Evolutionary conservation across 2,797 vertebrate species (phyloP).

Genomic region (Schizothorax lantsangensis): DNA sequence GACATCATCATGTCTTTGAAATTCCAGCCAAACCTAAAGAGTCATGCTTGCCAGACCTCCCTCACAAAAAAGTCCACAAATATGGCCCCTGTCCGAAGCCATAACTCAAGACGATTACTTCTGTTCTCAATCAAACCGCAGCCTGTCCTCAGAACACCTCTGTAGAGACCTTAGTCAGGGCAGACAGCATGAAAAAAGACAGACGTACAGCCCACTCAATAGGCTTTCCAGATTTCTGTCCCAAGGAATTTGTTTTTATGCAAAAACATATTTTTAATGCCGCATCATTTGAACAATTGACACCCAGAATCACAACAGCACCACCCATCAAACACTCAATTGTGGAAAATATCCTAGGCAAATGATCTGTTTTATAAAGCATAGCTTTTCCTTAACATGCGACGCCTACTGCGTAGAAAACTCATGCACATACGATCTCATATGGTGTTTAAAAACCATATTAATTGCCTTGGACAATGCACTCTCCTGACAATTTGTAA

Average conservation of each 20-base stretch:
- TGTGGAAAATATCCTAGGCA: neutral
- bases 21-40: constrained; percentile 16
- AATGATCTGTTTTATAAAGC: neutral
- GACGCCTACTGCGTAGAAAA: neutral
- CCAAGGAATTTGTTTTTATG: neutral
- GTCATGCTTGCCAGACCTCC: constrained; percentile 23
- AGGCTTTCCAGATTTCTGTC: neutral
- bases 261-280: neutral
- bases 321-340: neutral
- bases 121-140: constrained; percentile 26
- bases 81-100: constrained; percentile 26
- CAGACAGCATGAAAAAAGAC: neutral
- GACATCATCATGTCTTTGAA: constrained; percentile 31
- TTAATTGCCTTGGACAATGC: neutral
- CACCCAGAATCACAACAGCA: neutral
- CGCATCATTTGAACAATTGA: neutral
- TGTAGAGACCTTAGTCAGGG: neutral
- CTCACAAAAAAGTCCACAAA: constrained; percentile 25
- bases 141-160: constrained; percentile 37
- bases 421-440: constrained; percentile 5
- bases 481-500: neutral
- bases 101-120: constrained; percentile 30
- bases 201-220: neutral
- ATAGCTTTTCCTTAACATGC: neutral
- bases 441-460: constrained; percentile 1